These are phyloP conservation scores for Eueides isabella DNA, from an alignment of 1,140 invertebrate species.

Conservation along the genomic window DNA sequence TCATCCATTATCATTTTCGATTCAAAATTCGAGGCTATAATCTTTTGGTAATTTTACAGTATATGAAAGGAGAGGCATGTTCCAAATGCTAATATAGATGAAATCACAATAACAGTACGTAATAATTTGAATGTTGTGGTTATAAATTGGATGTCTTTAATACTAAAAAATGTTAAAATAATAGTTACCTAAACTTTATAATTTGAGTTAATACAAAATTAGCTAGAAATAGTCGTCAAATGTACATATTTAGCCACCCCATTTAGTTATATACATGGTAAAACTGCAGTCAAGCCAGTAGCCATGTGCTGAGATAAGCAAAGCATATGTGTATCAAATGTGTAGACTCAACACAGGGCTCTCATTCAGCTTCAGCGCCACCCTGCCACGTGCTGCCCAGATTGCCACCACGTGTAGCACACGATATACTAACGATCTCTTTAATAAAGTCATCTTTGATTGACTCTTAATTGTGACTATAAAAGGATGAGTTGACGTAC, in stretches of 20 bases:
- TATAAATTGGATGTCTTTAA: too few species aligned
- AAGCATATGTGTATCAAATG: constrained; percentile 68
- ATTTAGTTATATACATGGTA: constrained; percentile 29
- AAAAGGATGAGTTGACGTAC: constrained; percentile 19
- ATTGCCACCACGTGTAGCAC: constrained; percentile 49
- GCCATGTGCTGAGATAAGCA: constrained; percentile 52
- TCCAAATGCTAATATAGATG: too few species aligned
- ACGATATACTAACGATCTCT: constrained; percentile 46
- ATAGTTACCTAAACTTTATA: too few species aligned
- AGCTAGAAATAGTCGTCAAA: neutral
- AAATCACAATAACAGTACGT: too few species aligned
- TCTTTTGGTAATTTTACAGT: too few species aligned
- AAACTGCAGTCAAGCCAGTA: constrained; percentile 44
- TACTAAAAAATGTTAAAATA: too few species aligned
- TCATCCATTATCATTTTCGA: too few species aligned
- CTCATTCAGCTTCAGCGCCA: constrained; percentile 53
- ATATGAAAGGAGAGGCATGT: too few species aligned
- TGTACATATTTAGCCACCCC: neutral
- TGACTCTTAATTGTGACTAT: constrained; percentile 28
- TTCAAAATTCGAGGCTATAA: too few species aligned
- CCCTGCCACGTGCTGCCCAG: constrained; percentile 65
- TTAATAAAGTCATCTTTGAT: constrained; percentile 55
- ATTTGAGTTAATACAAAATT: too few species aligned
- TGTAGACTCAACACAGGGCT: constrained; percentile 55
- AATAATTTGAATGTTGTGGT: too few species aligned